Percentiles rank a stretch among this genome's conserved stretches.
phyloP scores from a whole-genome alignment of 2,888 invertebrate species.

The Dynastes tityus region DNA sequence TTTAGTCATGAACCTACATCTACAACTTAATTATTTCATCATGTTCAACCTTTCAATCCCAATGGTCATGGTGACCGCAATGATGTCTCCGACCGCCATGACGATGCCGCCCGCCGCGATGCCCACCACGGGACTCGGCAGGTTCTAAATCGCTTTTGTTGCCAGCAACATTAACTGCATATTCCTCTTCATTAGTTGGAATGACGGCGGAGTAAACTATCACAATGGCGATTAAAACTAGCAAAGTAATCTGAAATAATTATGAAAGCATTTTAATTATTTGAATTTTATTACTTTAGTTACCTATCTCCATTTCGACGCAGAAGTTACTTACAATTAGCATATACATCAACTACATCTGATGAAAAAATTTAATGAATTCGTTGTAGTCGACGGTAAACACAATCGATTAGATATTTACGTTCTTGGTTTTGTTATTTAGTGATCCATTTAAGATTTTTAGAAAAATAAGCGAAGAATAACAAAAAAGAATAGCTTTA shows the following conservation, averaged over 20 bases:
- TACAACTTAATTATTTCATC: neutral
- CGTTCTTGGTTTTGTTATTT: no score
- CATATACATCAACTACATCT: no score
- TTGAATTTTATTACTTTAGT: no score
- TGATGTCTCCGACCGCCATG: neutral
- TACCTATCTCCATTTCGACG: no score
- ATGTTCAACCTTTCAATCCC: neutral
- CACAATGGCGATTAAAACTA: neutral
- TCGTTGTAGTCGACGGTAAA: no score
- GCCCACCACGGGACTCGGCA: conserved; percentile 2
- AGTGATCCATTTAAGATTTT: no score
- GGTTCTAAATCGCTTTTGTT: conserved; percentile 10
- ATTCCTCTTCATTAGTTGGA: neutral
- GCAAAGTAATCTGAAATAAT: conserved; percentile 6
- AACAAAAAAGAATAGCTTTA: no score
- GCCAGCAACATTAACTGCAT: neutral
- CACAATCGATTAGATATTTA: no score
- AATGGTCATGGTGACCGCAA: neutral
- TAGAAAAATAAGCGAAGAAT: no score
- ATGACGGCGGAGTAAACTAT: neutral
- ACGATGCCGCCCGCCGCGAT: neutral
- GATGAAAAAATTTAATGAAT: no score
- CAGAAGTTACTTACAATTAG: no score
- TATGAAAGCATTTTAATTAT: no score
- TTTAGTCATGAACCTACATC: neutral